Conservation (phyloP, 2,888 invertebrate genomes). For the Choristoneura rosaceana region DNA sequence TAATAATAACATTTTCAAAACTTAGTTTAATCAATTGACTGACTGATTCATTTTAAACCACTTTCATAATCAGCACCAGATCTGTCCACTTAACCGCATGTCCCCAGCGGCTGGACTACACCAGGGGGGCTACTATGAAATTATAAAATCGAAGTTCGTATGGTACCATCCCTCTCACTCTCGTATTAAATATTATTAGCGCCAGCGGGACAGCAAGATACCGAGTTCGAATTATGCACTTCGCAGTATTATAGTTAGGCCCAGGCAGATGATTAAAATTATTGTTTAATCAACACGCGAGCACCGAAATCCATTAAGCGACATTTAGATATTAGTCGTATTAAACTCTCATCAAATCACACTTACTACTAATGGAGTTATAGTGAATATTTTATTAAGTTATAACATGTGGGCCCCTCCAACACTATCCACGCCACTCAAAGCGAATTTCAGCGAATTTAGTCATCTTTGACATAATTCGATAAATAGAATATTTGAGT, state of each 20-base stretch:
- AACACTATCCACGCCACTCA: conserved; percentile 16
- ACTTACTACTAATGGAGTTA: conserved; percentile 37
- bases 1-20: no score
- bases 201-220: no score
- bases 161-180: no score
- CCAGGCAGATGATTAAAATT: conserved; percentile 1
- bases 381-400: conserved; percentile 40
- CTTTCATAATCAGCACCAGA: not conserved
- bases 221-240: no score
- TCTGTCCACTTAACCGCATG: not conserved
- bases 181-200: no score
- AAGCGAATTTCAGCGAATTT: conserved; percentile 1
- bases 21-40: not conserved
- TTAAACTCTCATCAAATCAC: conserved; percentile 35
- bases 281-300: conserved; percentile 9
- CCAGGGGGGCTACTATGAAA: no score
- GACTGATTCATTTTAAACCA: not conserved
- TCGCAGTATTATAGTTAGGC: no score
- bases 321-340: conserved; percentile 19
- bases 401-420: conserved; percentile 10
- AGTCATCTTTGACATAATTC: conserved; percentile 17
- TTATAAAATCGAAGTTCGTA: no score
- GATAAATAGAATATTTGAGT: conserved; percentile 15
- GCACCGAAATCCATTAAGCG: conserved; percentile 23
- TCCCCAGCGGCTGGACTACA: not conserved